These are phyloP conservation scores for Melinopterus prodromus DNA, from an alignment of 2,888 invertebrate species.

Conservation along the genomic window DNA sequence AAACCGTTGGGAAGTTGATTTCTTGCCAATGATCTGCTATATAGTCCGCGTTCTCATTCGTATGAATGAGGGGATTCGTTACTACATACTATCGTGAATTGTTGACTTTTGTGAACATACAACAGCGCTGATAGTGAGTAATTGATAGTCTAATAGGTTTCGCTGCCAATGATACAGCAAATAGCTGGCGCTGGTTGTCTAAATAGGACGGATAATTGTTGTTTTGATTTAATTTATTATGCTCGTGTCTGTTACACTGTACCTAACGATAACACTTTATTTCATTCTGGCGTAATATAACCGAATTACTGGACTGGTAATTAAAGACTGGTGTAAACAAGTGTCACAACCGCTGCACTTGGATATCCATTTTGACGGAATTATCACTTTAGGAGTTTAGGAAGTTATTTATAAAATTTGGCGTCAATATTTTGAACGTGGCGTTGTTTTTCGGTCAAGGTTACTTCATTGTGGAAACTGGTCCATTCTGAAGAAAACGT, in stretches of 20 bases:
- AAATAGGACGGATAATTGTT: neutral
- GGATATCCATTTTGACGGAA: neutral
- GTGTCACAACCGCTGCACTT: neutral
- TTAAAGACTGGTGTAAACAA: no score
- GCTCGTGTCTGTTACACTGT: neutral
- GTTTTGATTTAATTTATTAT: conserved; percentile 4
- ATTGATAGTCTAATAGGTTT: neutral
- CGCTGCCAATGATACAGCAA: neutral
- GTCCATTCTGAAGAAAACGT: no score
- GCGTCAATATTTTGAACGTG: no score
- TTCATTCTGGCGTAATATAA: neutral
- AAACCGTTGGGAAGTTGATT: neutral
- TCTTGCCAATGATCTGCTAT: neutral
- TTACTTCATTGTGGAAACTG: no score
- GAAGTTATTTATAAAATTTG: no score
- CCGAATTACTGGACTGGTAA: neutral
- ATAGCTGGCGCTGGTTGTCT: neutral
- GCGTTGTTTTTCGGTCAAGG: no score
- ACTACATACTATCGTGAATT: neutral
- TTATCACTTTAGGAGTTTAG: no score
- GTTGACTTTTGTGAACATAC: neutral
- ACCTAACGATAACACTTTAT: neutral
- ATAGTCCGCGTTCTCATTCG: neutral
- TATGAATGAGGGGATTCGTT: neutral
- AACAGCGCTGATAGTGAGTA: neutral